Conservation (phyloP, 2,113 vertebrate species). For the Platichthys stellatus region DNA sequence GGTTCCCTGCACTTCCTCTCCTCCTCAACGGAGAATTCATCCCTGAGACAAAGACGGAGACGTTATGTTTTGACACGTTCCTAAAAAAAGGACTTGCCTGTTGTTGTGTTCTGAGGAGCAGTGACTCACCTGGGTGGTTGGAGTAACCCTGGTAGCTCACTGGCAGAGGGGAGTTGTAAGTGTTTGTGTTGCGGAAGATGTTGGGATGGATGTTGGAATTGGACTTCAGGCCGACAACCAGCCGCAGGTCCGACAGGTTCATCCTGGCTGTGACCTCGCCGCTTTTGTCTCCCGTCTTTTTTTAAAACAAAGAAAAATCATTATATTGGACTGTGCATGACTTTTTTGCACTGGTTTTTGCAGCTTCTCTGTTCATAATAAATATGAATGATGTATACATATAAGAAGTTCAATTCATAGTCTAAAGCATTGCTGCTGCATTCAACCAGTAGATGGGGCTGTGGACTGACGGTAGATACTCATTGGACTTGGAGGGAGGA, state of each 20-base stretch:
- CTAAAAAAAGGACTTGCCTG: background rate
- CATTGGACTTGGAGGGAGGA: background rate
- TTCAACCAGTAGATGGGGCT: constrained; percentile 60
- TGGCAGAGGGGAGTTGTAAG: constrained; percentile 83
- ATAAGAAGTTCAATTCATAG: background rate
- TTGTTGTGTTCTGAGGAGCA: background rate
- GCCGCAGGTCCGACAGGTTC: constrained; percentile 93
- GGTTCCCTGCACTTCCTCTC: constrained; percentile 88
- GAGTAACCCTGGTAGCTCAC: constrained; percentile 76
- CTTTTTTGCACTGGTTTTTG: background rate
- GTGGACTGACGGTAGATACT: constrained; percentile 14
- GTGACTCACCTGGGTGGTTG: constrained; percentile 78
- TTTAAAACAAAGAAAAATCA: background rate
- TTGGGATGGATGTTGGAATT: constrained; percentile 82
- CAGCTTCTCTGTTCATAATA: background rate
- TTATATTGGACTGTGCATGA: background rate
- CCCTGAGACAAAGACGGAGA: constrained; percentile 71
- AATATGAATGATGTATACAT: background rate
- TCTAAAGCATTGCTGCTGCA: constrained; percentile 6
- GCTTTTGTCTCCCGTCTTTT: constrained; percentile 88
- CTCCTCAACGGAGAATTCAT: constrained; percentile 79
- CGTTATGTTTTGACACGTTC: no score
- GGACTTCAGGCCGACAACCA: constrained; percentile 88
- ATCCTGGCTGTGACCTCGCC: constrained; percentile 92
- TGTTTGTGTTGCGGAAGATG: constrained; percentile 85